Percentiles rank a stretch among this genome's conserved stretches.
phyloP scores from a whole-genome alignment of 2,888 invertebrate genomes.

The Epinotia brunnichana region DNA sequence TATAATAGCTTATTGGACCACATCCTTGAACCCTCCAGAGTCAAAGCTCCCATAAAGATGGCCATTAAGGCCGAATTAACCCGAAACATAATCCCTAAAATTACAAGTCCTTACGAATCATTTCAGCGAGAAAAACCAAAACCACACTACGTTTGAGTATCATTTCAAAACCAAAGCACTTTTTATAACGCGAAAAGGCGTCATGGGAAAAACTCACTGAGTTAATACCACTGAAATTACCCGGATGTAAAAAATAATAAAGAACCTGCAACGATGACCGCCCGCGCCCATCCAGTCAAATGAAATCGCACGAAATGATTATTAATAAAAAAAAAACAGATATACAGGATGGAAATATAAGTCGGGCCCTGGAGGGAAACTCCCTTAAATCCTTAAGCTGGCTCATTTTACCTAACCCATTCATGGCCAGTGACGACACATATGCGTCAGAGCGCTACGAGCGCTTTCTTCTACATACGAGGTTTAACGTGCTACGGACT shows the following conservation, averaged over 20 bases:
- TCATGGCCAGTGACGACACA: no score
- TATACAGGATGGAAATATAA: no score
- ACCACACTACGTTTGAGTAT: slow-evolving; percentile 41
- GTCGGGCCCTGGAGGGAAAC: no score
- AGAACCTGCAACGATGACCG: slow-evolving; percentile 13
- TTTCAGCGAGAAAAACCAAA: slow-evolving; percentile 35
- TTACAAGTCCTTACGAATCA: slow-evolving; percentile 31
- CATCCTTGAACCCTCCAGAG: slow-evolving; percentile 2
- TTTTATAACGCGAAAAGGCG: slow-evolving; percentile 36
- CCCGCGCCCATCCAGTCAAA: slow-evolving; percentile 21
- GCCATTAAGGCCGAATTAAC: slow-evolving; percentile 19
- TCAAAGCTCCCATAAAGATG: slow-evolving; percentile 16
- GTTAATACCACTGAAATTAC: slow-evolving; percentile 38
- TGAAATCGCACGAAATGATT: slow-evolving; percentile 5
- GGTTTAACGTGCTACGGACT: no score
- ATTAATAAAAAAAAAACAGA: no score
- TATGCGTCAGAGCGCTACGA: no score
- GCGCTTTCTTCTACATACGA: no score
- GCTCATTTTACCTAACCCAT: no score
- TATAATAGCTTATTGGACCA: slow-evolving; percentile 7
- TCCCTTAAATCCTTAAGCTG: no score
- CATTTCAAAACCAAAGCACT: slow-evolving; percentile 37
- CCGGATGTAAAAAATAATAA: slow-evolving; percentile 34
- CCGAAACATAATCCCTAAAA: slow-evolving; percentile 13
- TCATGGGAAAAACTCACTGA: slow-evolving; percentile 44